Evolutionary conservation across 2,888 invertebrate species (phyloP).

Genomic region (Cordilura impudica): DNA sequence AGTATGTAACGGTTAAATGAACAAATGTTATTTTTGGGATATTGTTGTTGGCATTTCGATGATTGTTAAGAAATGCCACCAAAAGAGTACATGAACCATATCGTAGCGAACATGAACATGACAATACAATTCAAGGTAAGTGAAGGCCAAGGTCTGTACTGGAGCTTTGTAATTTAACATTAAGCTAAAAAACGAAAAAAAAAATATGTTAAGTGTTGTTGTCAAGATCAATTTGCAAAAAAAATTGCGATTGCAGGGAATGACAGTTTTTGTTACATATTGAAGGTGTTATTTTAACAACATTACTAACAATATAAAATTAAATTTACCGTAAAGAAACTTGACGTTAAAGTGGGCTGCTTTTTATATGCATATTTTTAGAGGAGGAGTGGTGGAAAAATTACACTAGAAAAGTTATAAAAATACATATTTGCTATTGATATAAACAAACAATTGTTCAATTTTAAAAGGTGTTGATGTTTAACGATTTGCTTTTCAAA

Average conservation of each 20-base stretch:
- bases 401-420: slow-evolving; percentile 17
- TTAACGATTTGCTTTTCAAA: slow-evolving; percentile 22
- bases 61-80: slow-evolving; percentile 34
- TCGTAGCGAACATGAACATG: slow-evolving; percentile 46
- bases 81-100: slow-evolving; percentile 43
- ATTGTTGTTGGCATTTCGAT: slow-evolving; percentile 18
- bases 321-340: slow-evolving; percentile 58
- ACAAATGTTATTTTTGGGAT: slow-evolving; percentile 34
- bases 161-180: slow-evolving; percentile 27
- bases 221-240: slow-evolving; percentile 43
- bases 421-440: slow-evolving; percentile 11
- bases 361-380: background rate
- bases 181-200: background rate
- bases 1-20: slow-evolving; percentile 58
- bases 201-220: slow-evolving; percentile 24
- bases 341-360: slow-evolving; percentile 17
- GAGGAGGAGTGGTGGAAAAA: background rate
- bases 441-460: background rate
- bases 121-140: slow-evolving; percentile 74
- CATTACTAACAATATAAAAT: slow-evolving; percentile 33
- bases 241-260: slow-evolving; percentile 54
- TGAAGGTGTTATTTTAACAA: slow-evolving; percentile 55
- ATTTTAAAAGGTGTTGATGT: slow-evolving; percentile 4
- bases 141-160: slow-evolving; percentile 77
- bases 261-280: slow-evolving; percentile 36